Evolutionary conservation across 1,140 invertebrate genomes (phyloP).

Genomic region (Dendrolimus punctatus): DNA sequence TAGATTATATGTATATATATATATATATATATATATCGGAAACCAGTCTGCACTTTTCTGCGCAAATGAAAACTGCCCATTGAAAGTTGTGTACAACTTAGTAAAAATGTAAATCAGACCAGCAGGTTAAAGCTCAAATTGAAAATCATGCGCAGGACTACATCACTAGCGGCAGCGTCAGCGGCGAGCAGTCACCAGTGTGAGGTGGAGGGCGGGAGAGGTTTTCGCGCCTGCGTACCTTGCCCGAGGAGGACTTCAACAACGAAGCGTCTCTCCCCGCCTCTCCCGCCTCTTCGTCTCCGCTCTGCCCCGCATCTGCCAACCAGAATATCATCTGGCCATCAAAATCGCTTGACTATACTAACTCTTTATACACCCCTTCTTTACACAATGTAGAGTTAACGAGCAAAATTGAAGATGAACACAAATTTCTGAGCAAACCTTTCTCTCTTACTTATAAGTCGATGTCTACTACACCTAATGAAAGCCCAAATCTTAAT

Average conservation of each 20-base stretch:
- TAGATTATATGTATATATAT: no score
- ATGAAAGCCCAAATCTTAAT: constrained; percentile 5
- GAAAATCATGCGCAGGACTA: constrained; percentile 38
- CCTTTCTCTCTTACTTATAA: constrained; percentile 7
- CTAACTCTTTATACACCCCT: not conserved
- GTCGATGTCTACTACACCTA: constrained; percentile 2
- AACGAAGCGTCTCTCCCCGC: constrained; percentile 24
- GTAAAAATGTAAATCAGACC: no score
- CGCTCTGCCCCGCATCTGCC: constrained; percentile 6
- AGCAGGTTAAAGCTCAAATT: no score
- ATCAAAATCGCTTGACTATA: not conserved
- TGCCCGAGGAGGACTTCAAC: constrained; percentile 51
- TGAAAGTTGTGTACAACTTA: no score
- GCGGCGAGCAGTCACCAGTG: constrained; percentile 59
- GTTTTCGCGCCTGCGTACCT: constrained; percentile 54
- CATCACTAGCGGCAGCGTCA: constrained; percentile 55
- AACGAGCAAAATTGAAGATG: not conserved
- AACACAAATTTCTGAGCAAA: no score
- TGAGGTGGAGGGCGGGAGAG: constrained; percentile 62
- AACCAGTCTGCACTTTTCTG: no score
- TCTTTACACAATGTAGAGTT: not conserved
- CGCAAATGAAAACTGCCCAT: no score
- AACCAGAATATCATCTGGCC: not conserved
- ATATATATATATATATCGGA: no score
- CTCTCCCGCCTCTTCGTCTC: constrained; percentile 38